Conservation (phyloP, 2,888 invertebrate species). For the Nephrotoma guestfalica region DNA sequence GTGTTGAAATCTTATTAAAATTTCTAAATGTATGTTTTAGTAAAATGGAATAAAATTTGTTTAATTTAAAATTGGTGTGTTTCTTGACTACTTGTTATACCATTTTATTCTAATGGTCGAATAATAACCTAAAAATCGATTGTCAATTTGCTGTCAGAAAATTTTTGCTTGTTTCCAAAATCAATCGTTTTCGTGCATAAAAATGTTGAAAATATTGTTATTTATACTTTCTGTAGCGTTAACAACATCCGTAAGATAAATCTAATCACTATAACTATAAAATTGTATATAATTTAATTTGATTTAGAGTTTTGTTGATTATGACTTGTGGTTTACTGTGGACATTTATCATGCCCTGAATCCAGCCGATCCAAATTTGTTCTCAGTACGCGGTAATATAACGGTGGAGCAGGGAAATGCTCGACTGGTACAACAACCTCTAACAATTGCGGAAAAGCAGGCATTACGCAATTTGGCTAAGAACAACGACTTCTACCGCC, state of each 20-base stretch:
- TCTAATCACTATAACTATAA: neutral
- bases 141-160: neutral
- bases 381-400: conserved; percentile 51
- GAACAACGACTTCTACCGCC: conserved; percentile 56
- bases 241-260: neutral
- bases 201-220: neutral
- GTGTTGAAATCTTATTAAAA: neutral
- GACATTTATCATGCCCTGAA: conserved; percentile 54
- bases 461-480: conserved; percentile 35
- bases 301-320: conserved; percentile 26
- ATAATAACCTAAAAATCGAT: neutral
- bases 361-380: conserved; percentile 36
- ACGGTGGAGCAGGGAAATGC: conserved; percentile 32
- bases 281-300: neutral
- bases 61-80: neutral
- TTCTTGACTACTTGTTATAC: neutral
- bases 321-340: conserved; percentile 59
- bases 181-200: neutral
- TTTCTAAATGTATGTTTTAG: neutral
- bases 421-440: conserved; percentile 43
- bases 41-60: neutral
- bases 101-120: neutral
- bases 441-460: conserved; percentile 35
- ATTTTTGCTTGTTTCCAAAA: neutral
- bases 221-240: neutral